Evolutionary conservation across 2,888 invertebrate species (phyloP).

Genomic region (Lamellibrachia satsuma): DNA sequence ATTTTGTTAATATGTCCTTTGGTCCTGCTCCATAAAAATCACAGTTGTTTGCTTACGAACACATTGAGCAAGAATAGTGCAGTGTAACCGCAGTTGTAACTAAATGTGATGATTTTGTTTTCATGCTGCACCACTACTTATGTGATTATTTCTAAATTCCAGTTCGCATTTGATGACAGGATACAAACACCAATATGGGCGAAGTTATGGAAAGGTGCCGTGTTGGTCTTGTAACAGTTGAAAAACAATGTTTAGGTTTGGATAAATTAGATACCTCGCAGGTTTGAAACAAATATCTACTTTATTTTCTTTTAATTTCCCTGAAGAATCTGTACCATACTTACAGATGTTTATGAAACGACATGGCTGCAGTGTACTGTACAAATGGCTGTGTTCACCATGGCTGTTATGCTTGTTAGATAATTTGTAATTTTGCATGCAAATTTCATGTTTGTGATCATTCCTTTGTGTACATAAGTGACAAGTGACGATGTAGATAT

Average conservation of each 20-base stretch:
- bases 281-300: neutral
- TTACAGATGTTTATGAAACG: neutral
- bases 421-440: neutral
- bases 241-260: neutral
- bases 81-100: neutral
- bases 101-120: neutral
- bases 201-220: neutral
- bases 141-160: neutral
- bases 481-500: neutral
- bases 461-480: neutral
- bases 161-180: no score
- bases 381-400: neutral
- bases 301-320: neutral
- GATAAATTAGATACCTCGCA: neutral
- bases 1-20: neutral
- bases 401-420: neutral
- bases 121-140: neutral
- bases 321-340: neutral
- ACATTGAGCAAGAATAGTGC: neutral
- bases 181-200: neutral
- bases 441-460: neutral
- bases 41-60: neutral
- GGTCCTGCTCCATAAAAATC: neutral
- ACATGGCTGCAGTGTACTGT: neutral
- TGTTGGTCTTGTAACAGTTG: neutral